Evolutionary conservation across 2,113 vertebrate species (phyloP).

Genomic region (Ceyx melanurus): DNA sequence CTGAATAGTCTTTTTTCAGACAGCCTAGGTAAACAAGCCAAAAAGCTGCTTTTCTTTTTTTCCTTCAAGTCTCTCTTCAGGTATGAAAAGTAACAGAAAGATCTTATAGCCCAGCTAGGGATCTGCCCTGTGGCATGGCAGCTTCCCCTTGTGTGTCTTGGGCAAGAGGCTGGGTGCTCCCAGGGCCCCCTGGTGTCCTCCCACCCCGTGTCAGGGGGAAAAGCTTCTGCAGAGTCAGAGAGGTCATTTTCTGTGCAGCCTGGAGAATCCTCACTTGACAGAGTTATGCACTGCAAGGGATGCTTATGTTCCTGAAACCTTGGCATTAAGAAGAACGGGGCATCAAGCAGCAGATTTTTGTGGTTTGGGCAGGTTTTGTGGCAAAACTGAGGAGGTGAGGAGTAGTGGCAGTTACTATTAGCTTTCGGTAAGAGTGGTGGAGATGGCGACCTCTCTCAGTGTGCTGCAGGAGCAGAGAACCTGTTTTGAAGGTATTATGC

Average conservation of each 20-base stretch:
- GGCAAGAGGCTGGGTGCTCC: neutral
- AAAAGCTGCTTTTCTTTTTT: neutral
- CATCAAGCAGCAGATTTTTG: neutral
- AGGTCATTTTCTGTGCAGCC: rapidly evolving
- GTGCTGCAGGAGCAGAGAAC: neutral
- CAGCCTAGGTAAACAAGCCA: neutral
- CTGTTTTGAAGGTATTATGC: neutral
- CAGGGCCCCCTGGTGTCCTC: neutral
- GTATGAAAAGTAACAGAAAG: neutral
- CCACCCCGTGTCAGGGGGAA: too few species aligned
- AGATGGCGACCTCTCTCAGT: neutral
- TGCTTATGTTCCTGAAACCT: neutral
- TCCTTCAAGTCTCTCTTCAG: neutral
- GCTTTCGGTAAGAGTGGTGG: neutral
- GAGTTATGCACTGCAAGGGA: neutral
- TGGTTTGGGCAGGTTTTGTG: neutral
- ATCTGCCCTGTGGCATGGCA: neutral
- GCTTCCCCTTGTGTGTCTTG: neutral
- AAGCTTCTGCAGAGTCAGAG: neutral
- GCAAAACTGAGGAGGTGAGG: neutral
- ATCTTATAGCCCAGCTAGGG: neutral
- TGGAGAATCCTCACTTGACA: neutral
- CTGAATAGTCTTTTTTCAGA: neutral
- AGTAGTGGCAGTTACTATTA: neutral
- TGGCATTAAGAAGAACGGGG: neutral